These are phyloP conservation scores for Chauna torquata DNA, from an alignment of 2,113 vertebrate genomes.

Conservation along the genomic window DNA sequence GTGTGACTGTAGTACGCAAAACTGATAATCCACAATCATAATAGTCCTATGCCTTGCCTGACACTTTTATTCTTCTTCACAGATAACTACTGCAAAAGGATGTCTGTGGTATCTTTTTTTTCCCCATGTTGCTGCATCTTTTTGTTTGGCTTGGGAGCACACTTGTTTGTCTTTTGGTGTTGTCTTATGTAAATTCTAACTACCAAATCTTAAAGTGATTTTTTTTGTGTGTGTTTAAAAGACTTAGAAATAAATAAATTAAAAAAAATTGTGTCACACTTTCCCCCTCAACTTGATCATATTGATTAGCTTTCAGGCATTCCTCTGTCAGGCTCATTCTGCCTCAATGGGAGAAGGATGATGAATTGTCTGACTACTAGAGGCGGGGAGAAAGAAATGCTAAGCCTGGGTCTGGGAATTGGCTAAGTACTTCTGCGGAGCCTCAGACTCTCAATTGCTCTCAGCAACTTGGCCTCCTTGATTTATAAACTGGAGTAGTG, in stretches of 20 bases:
- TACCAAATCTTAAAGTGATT: slow-evolving; percentile 69
- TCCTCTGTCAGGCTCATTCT: slow-evolving; percentile 84
- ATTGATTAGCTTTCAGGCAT: slow-evolving; percentile 80
- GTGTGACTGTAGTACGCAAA: slow-evolving; percentile 38
- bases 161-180: slow-evolving; percentile 77
- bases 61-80: slow-evolving; percentile 25
- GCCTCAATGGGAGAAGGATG: slow-evolving; percentile 86
- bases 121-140: background rate
- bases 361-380: slow-evolving; percentile 89
- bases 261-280: slow-evolving; percentile 71
- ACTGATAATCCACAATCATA: slow-evolving; percentile 40
- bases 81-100: background rate
- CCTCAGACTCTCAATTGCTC: slow-evolving; percentile 86
- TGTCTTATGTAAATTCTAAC: slow-evolving; percentile 77
- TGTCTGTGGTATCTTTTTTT: background rate
- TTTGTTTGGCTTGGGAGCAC: slow-evolving; percentile 65
- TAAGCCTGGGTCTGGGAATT: slow-evolving; percentile 89
- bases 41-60: slow-evolving; percentile 5
- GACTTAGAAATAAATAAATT: slow-evolving; percentile 33
- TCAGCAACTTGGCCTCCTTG: slow-evolving; percentile 85
- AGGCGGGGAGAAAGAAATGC: slow-evolving; percentile 81
- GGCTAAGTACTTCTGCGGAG: slow-evolving; percentile 92
- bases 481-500: slow-evolving; percentile 95
- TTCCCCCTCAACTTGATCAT: slow-evolving; percentile 61
- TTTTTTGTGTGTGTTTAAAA: slow-evolving; percentile 72